A percentile compares a stretch with the other conserved stretches of the same genome.
Evolutionary conservation across 2,797 vertebrate species (phyloP).

Genomic region (Columba guinea): DNA sequence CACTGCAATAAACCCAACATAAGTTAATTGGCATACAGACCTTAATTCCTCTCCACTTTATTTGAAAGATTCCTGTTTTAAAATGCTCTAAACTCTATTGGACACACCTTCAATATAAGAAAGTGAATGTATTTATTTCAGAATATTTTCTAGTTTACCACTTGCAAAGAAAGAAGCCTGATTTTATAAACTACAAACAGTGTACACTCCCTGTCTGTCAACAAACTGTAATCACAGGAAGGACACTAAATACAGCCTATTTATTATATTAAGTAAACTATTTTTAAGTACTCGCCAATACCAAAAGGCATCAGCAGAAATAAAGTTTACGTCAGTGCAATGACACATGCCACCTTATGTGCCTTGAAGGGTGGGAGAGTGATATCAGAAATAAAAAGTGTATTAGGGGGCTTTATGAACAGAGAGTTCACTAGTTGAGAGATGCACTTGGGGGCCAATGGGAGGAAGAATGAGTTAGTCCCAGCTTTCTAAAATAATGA

Average conservation of each 20-base stretch:
- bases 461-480: not conserved
- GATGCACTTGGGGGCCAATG: not conserved
- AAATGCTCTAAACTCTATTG: not conserved
- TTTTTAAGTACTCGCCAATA: not conserved
- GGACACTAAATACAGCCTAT: not conserved
- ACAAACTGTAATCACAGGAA: not conserved
- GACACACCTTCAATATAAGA: not conserved
- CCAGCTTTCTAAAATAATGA: slow-evolving; percentile 1
- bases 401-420: not conserved
- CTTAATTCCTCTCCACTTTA: not conserved
- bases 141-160: not conserved
- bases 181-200: not conserved
- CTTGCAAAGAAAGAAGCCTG: not conserved
- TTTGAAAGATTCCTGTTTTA: not conserved
- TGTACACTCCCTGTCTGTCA: not conserved
- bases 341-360: not conserved
- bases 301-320: not conserved
- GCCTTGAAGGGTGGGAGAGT: not conserved
- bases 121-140: not conserved
- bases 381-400: not conserved
- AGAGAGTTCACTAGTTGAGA: not conserved
- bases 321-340: not conserved
- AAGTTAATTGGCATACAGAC: not conserved
- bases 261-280: not conserved
- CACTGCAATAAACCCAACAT: not conserved